A percentile compares a stretch with the other conserved stretches of the same genome.
Conservation (phyloP, 2,797 vertebrate species). For the Enteromius thamalakanensis region DNA sequence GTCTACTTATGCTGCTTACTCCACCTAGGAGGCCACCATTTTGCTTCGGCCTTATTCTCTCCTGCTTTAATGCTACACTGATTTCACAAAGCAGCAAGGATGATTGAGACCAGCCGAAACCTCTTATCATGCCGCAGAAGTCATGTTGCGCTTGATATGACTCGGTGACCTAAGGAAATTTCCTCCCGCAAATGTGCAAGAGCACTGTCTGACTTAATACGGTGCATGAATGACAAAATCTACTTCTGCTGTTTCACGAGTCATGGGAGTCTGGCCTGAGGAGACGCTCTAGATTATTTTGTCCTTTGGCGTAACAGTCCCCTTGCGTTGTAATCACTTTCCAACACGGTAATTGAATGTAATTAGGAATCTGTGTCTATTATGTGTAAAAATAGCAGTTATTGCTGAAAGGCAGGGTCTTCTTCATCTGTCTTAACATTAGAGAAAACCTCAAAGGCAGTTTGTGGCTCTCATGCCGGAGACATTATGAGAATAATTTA, state of each 20-base stretch:
- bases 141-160: constrained; percentile 44
- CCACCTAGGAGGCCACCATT: constrained; percentile 25
- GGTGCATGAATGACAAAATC: constrained; percentile 19
- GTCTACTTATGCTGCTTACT: constrained; percentile 11
- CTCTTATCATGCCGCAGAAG: constrained; percentile 34
- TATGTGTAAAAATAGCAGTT: constrained; percentile 43
- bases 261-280: constrained; percentile 17
- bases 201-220: constrained; percentile 30
- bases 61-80: constrained; percentile 32
- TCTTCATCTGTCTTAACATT: constrained; percentile 38
- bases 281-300: background rate
- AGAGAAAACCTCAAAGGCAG: constrained; percentile 34
- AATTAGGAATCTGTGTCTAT: constrained; percentile 39
- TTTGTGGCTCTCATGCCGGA: constrained; percentile 31
- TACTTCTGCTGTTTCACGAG: background rate
- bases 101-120: constrained; percentile 36
- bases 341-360: constrained; percentile 10
- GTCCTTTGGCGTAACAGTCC: constrained; percentile 14
- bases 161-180: constrained; percentile 33
- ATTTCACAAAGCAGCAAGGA: constrained; percentile 36
- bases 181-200: constrained; percentile 23
- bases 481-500: constrained; percentile 23
- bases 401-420: constrained; percentile 29
- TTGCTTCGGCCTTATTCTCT: constrained; percentile 45
- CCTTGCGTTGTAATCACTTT: constrained; percentile 33